phyloP scores from a whole-genome alignment of 2,797 vertebrate genomes.

The Nyctibius grandis region DNA sequence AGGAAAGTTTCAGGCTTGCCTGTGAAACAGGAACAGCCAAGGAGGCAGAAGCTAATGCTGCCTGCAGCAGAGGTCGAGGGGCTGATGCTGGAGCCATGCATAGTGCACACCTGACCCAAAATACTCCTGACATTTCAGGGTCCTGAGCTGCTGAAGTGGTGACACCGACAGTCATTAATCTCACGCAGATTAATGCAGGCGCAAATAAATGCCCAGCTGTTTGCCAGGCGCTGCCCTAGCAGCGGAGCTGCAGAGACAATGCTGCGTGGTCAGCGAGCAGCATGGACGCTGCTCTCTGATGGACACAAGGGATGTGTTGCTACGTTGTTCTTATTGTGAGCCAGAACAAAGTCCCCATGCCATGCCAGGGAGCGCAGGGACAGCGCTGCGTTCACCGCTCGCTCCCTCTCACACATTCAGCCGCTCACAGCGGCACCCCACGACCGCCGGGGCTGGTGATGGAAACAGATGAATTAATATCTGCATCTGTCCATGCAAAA shows the following conservation, averaged over 20 bases:
- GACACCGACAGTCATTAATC: not conserved
- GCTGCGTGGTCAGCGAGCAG: fast-evolving
- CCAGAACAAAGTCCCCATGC: constrained; percentile 36
- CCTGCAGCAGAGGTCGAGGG: not conserved
- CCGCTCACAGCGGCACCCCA: not conserved
- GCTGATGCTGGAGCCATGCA: not conserved
- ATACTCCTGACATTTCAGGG: not conserved
- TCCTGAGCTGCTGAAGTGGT: not conserved
- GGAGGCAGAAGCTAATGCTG: not conserved
- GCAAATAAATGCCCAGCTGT: not conserved
- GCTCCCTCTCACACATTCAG: not conserved
- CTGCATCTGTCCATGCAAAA: not conserved
- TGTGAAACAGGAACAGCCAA: not conserved
- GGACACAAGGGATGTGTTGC: not conserved
- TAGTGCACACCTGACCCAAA: not conserved
- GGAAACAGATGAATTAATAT: not conserved
- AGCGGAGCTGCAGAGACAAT: not conserved
- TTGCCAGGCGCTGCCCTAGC: not conserved
- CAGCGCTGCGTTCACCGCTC: fast-evolving
- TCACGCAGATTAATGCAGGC: not conserved
- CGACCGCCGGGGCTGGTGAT: not conserved
- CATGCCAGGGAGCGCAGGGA: not conserved
- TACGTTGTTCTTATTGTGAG: not conserved
- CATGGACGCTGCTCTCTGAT: not conserved
- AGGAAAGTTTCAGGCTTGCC: not conserved